These are phyloP conservation scores for Wasmannia auropunctata DNA, from an alignment of 1,140 invertebrate species.

Conservation along the genomic window DNA sequence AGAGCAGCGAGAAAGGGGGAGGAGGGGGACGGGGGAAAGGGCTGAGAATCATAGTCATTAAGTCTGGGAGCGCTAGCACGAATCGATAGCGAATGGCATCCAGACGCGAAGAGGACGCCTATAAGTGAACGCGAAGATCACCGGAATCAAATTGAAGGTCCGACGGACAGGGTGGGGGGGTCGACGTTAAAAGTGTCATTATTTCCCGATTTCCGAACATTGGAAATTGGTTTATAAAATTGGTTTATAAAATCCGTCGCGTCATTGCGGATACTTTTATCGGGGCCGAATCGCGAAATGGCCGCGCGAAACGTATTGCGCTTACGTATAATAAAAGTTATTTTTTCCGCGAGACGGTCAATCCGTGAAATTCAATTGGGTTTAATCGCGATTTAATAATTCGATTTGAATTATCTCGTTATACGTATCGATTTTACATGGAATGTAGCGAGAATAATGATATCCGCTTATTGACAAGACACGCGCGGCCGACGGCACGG, in stretches of 20 bases:
- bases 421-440: conserved; percentile 17
- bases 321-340: background rate
- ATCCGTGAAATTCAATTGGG: conserved; percentile 10
- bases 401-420: background rate
- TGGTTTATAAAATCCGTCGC: conserved; percentile 23
- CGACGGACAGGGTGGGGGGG: background rate
- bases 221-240: conserved; percentile 29
- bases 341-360: background rate
- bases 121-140: background rate
- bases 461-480: conserved; percentile 38
- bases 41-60: conserved; percentile 44
- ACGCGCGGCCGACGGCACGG: conserved; percentile 1
- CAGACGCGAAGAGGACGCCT: conserved; percentile 11
- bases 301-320: background rate
- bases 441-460: conserved; percentile 5
- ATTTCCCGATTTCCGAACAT: conserved; percentile 6
- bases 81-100: conserved; percentile 37
- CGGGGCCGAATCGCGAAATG: background rate
- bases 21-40: too few relatives aligned
- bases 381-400: background rate
- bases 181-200: conserved; percentile 28
- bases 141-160: conserved; percentile 54
- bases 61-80: background rate
- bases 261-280: background rate
- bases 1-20: too few relatives aligned